These are phyloP conservation scores for Apogon hyalosoma DNA, from an alignment of 2,797 vertebrate genomes.

Conservation along the genomic window DNA sequence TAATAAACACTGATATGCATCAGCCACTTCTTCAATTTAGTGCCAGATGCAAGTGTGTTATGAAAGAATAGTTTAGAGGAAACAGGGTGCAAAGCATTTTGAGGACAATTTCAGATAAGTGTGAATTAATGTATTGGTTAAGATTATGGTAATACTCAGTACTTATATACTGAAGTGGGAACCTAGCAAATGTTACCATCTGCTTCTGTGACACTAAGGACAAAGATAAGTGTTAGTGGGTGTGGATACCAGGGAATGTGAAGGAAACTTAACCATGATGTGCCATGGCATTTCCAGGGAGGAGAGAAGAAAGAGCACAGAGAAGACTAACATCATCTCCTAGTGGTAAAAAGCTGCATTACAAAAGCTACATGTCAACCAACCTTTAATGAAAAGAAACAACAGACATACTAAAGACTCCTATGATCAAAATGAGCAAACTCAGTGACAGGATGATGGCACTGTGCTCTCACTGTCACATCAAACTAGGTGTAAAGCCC, in stretches of 20 bases:
- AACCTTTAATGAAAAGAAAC: slow-evolving; percentile 67
- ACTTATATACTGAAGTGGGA: slow-evolving; percentile 54
- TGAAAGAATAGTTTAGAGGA: slow-evolving; percentile 60
- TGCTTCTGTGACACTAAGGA: slow-evolving; percentile 73
- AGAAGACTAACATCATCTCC: slow-evolving; percentile 79
- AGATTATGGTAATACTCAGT: slow-evolving; percentile 63
- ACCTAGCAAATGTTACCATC: slow-evolving; percentile 64
- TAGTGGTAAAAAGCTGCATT: slow-evolving; percentile 75
- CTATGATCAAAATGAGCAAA: slow-evolving; percentile 83
- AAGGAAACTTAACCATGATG: slow-evolving; percentile 69
- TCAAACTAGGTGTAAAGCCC: slow-evolving; percentile 71
- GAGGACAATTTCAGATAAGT: slow-evolving; percentile 60
- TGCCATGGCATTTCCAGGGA: slow-evolving; percentile 71
- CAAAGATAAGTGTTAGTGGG: slow-evolving; percentile 78
- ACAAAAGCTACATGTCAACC: slow-evolving; percentile 74
- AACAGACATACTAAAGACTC: slow-evolving; percentile 75
- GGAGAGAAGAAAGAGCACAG: slow-evolving; percentile 81
- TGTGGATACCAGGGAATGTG: slow-evolving; percentile 58
- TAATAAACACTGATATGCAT: slow-evolving; percentile 12
- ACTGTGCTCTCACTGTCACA: slow-evolving; percentile 75
- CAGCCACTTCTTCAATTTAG: slow-evolving; percentile 37
- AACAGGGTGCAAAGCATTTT: slow-evolving; percentile 71
- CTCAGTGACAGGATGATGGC: slow-evolving; percentile 83
- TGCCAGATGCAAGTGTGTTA: slow-evolving; percentile 64
- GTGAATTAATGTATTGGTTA: slow-evolving; percentile 75